Evolutionary conservation across 2,113 vertebrate genomes (phyloP), one percentile per base, ranked within the genome.

Genomic region (Proterorhinus semilunaris): DNA sequence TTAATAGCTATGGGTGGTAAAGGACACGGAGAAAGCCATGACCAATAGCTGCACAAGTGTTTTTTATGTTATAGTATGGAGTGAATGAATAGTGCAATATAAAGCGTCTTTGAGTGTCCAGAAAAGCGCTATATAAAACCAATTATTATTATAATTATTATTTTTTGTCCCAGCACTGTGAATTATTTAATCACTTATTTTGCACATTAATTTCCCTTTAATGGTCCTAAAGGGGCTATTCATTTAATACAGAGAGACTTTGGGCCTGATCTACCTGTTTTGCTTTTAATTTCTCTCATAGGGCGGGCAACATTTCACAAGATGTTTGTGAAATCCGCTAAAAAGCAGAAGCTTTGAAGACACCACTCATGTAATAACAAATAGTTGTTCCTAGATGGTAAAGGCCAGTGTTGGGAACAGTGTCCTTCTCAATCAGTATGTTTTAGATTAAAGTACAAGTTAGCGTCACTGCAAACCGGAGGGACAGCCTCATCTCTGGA

Each of bases 231-330:
- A 74, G 64, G 68, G 69, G 65, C 57, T 62, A 74, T 72, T 78
- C 79, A 44, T 61, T 15, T 61, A 45, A 45, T 61, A 15, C 36
- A 45, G 42, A 2, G 27, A 10, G 67, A 21, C 43, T 75, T 36
- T 3, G 15, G 4, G 36, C 17, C 54, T 68, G 65, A 75, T 73
- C 80, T 76, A 69, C 82, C 65, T 53, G 49, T 49, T 69, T 75
- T 72, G 45, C 59, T 42, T 84, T 85, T 71, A 71, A 87, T 87
- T 84, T 73, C 57, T 78, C 81, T 77, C 50, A 90, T 85, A 85
- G 83, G 81, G 78, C 76, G 87, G 68, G 74, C 74, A 75, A 81
- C 76, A 81, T 85, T 81, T 83, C 76, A 44, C 66, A 63, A 8
- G 52, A 57, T 59, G 74, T 57, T 75, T 83, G 62, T 62, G n/a